Percentiles rank a stretch among this genome's conserved stretches.
phyloP scores from a whole-genome alignment of 92 coral and sea anemone species.

The Parazoanthus atlanticus region DNA sequence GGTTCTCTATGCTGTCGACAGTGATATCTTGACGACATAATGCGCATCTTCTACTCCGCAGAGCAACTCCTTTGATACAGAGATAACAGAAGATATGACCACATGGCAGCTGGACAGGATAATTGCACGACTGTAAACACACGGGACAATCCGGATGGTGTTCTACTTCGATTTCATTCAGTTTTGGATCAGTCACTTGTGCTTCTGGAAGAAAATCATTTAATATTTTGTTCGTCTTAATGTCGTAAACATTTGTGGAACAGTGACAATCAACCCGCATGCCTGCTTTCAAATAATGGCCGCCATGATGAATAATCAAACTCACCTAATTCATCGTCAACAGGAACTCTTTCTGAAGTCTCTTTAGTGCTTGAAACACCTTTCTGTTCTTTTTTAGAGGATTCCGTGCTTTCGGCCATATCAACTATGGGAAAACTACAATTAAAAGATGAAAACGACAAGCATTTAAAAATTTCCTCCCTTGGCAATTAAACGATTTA shows the following conservation, averaged over 20 bases:
- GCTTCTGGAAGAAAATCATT: slow-evolving; percentile 38
- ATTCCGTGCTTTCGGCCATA: slow-evolving; percentile 37
- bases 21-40: slow-evolving; percentile 88
- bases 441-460: neutral
- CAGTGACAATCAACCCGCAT: neutral
- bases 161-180: slow-evolving; percentile 75
- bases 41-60: slow-evolving; percentile 94
- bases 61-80: slow-evolving; percentile 98
- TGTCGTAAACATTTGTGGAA: neutral
- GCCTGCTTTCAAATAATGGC: slow-evolving; percentile 42
- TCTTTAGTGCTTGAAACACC: slow-evolving; percentile 4
- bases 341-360: slow-evolving; percentile 2
- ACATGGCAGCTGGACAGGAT: slow-evolving; percentile 92
- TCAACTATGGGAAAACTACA: neutral
- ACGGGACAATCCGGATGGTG: slow-evolving; percentile 95
- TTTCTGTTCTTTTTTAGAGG: slow-evolving; percentile 30
- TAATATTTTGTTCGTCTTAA: neutral
- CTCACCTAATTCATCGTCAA: slow-evolving; percentile 34
- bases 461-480: neutral
- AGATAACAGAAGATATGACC: slow-evolving; percentile 97
- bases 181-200: slow-evolving; percentile 48
- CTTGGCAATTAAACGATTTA: slow-evolving; percentile 2
- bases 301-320: slow-evolving; percentile 7
- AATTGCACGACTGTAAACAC: slow-evolving; percentile 82
- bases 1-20: slow-evolving; percentile 82